phyloP scores from a whole-genome alignment of 1,140 invertebrate genomes.

The Drosophila neocordata region DNA sequence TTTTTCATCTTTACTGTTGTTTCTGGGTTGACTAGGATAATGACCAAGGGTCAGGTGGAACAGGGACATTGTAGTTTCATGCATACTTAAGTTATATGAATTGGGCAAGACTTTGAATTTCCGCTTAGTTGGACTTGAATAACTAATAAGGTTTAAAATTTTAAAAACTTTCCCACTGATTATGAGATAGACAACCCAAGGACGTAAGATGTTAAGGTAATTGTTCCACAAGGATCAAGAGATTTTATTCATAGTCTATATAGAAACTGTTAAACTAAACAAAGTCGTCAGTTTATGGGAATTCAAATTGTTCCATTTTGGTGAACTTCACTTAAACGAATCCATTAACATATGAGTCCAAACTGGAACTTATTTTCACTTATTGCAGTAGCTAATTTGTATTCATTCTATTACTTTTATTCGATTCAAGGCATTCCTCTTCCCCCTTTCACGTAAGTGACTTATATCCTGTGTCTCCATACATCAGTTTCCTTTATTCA shows the following conservation, averaged over 20 bases:
- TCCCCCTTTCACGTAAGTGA: neutral
- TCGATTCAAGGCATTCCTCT: neutral
- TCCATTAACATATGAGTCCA: too few species aligned
- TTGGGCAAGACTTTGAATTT: conserved; percentile 9
- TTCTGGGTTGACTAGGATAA: neutral
- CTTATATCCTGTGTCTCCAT: neutral
- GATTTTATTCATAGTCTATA: too few species aligned
- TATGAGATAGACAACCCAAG: neutral
- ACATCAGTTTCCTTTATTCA: neutral
- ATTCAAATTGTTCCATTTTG: too few species aligned
- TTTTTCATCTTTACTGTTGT: neutral
- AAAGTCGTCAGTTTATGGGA: too few species aligned
- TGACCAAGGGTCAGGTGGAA: conserved; percentile 23
- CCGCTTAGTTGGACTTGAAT: neutral
- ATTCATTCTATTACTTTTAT: too few species aligned
- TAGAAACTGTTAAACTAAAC: too few species aligned
- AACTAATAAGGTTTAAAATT: conserved; percentile 3
- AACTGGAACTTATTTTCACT: too few species aligned
- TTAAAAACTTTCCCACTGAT: neutral
- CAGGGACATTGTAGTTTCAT: conserved; percentile 3
- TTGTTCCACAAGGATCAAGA: too few species aligned
- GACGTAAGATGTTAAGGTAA: too few species aligned
- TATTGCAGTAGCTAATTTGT: too few species aligned
- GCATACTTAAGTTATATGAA: conserved; percentile 14
- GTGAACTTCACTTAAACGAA: too few species aligned